Conservation (phyloP, 2,113 vertebrate genomes). For the Poecile atricapillus region DNA sequence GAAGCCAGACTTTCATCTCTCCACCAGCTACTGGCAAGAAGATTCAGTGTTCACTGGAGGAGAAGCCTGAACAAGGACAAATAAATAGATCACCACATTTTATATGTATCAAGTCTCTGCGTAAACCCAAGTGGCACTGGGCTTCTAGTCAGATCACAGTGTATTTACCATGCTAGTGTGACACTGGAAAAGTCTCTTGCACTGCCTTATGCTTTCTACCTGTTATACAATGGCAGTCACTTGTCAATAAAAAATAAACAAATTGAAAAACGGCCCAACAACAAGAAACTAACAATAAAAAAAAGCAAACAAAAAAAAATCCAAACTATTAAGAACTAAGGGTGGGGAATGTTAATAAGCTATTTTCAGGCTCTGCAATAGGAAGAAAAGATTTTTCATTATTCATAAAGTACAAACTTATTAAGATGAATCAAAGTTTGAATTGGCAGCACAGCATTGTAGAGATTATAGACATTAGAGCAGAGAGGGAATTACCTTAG, state of each 20-base stretch:
- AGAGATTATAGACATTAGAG: background rate
- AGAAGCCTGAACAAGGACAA: background rate
- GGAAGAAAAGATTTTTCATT: background rate
- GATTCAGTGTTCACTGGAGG: background rate
- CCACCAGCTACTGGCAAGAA: background rate
- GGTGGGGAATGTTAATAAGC: background rate
- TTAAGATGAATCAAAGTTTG: background rate
- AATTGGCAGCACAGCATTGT: background rate
- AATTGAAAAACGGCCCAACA: background rate
- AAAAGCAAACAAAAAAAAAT: background rate
- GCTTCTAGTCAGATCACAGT: background rate
- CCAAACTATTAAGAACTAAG: background rate
- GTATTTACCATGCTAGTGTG: background rate
- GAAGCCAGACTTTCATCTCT: background rate
- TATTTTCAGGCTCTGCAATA: background rate
- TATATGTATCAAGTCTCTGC: background rate
- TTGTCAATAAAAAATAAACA: background rate
- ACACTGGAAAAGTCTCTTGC: background rate
- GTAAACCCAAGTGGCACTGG: background rate
- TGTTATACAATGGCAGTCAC: background rate
- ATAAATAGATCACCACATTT: background rate
- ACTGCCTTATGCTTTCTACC: background rate
- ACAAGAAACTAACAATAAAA: background rate
- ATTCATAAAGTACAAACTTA: background rate
- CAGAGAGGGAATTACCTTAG: background rate